phyloP scores from a whole-genome alignment of 2,113 vertebrate species.

The Murina feae region DNA sequence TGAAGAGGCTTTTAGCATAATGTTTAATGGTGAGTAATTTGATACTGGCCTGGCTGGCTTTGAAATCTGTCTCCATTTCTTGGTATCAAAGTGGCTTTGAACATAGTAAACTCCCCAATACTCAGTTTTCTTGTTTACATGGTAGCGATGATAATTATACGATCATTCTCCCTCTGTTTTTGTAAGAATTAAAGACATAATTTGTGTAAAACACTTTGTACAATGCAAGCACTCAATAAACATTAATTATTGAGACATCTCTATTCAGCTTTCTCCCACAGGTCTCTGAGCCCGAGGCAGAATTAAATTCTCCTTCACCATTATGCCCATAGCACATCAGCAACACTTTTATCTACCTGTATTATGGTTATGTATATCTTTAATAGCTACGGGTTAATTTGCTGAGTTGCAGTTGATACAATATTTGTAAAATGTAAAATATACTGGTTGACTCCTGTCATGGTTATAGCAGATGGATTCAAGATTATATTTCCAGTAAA shows the following conservation, averaged over 20 bases:
- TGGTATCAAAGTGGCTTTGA: not conserved
- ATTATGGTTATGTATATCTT: not conserved
- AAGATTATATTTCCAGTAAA: not conserved
- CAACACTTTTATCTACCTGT: not conserved
- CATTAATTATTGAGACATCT: slow-evolving; percentile 13
- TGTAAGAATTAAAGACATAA: slow-evolving; percentile 1
- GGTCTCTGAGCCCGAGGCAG: not conserved
- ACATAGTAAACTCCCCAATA: not conserved
- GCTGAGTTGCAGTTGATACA: not conserved
- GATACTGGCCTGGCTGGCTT: not conserved
- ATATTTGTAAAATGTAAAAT: not conserved
- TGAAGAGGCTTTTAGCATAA: not conserved
- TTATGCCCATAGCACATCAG: not conserved
- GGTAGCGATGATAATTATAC: not conserved
- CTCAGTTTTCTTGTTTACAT: slow-evolving; percentile 21
- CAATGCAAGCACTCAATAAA: not conserved
- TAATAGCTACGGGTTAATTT: not conserved
- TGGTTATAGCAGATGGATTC: not conserved
- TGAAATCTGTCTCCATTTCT: not conserved
- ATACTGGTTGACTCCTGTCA: not conserved
- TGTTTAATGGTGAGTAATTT: not conserved
- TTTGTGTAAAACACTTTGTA: not conserved
- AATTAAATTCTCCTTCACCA: not conserved
- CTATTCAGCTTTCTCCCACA: not conserved
- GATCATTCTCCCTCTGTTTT: not conserved